These are phyloP conservation scores for Sebastes steindachneri DNA, from an alignment of 2,797 vertebrate genomes.

Conservation along the genomic window DNA sequence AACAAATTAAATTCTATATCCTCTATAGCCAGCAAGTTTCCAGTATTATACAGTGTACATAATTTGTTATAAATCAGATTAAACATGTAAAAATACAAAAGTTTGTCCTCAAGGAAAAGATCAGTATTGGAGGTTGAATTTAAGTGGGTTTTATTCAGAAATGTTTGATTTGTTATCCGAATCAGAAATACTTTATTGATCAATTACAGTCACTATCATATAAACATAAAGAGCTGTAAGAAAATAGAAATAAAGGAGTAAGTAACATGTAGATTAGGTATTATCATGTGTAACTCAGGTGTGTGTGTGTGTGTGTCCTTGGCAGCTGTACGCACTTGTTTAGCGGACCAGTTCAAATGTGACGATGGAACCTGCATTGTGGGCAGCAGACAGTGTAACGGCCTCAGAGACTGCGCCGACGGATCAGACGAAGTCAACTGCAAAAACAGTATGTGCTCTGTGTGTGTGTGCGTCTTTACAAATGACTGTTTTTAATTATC, in stretches of 20 bases:
- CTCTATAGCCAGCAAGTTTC: neutral
- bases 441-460: conserved; percentile 85
- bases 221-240: too few relatives aligned
- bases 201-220: too few relatives aligned
- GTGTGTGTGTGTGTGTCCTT: neutral
- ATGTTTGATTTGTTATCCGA: too few relatives aligned
- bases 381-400: conserved; percentile 92
- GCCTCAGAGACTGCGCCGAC: conserved; percentile 91
- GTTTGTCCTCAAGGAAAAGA: neutral
- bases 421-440: conserved; percentile 93
- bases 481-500: neutral
- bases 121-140: neutral
- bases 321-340: conserved; percentile 91
- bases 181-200: too few relatives aligned
- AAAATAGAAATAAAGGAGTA: too few relatives aligned
- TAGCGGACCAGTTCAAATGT: conserved; percentile 94
- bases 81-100: neutral
- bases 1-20: neutral
- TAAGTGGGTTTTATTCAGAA: neutral
- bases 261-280: too few relatives aligned
- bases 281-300: neutral
- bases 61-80: neutral
- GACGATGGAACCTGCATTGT: conserved; percentile 93
- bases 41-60: neutral
- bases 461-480: neutral